Evolutionary conservation across 2,113 vertebrate species (phyloP), one percentile per base, ranked within the genome.

Genomic region (Lichenostomus cassidix): DNA sequence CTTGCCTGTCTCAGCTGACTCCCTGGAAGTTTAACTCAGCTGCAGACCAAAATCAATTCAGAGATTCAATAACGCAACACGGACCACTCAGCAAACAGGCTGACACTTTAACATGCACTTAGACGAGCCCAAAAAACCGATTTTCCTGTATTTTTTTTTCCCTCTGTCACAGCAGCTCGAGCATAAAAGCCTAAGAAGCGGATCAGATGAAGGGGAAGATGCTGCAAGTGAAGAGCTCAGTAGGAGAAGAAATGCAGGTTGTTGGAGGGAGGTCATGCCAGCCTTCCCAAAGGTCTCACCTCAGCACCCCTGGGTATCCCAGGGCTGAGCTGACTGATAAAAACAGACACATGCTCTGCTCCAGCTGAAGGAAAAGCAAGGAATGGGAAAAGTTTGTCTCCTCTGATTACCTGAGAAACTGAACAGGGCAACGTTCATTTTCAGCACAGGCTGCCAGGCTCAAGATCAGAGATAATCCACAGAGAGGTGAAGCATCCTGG

Each of bases 251-350:
- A 42, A 35, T 8, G 14, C 3, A 44, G 18, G 55, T 13, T 31
- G 28, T 68, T 64, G 28, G 50, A 46, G 47, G 52, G 35, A 74
- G 53, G 44, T 55, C 70, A 67, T 63, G 64, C 25, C 49, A 19
- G 6, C 65, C 68, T 18, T 65, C 53, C 44, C 27, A 3, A 15
- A 59, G 41, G 53, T 44, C 55, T 81, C 77, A 49, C 85, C 88
- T 68, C 12, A 8, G 64, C 41, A 18, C 19, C 0, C 1, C 64
- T 0, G 0, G 3, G 2, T 77, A 68, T 69, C 64, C 0, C 0
- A 0, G 5, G 73, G 59, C 77, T 62, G 15, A 71, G 63, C 42
- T 85, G 94, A 9, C 58, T 39, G 84, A 75, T 69, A 29, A 64
- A 71, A 82, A 56, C 64, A 84, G 60, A 87, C 58, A 64, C 47